These are phyloP conservation scores for Microplitis manilae DNA, from an alignment of 2,888 invertebrate genomes.

Conservation along the genomic window DNA sequence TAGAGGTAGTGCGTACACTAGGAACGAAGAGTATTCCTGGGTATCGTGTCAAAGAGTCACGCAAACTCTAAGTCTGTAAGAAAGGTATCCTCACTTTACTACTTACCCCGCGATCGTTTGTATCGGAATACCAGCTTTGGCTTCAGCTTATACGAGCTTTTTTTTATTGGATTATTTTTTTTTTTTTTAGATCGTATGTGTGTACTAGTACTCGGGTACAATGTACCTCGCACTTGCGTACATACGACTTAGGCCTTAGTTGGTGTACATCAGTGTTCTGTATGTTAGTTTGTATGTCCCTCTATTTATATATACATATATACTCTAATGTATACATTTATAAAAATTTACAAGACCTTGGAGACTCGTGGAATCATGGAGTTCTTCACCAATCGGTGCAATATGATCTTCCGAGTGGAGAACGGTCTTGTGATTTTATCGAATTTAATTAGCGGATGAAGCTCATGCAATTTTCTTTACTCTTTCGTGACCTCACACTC, in stretches of 20 bases:
- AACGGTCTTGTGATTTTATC: conserved; percentile 57
- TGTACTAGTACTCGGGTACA: no score
- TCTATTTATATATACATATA: not conserved
- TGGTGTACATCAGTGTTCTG: no score
- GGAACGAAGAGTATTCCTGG: not conserved
- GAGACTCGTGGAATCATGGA: not conserved
- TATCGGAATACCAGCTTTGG: no score
- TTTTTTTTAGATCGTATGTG: not conserved
- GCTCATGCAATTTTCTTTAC: conserved; percentile 45
- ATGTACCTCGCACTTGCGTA: no score
- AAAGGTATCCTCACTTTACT: not conserved
- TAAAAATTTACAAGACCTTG: conserved; percentile 44
- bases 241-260: no score
- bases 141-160: not conserved
- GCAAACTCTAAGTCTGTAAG: conserved; percentile 12
- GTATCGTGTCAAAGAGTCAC: conserved; percentile 30
- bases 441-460: conserved; percentile 63
- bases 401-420: conserved; percentile 14
- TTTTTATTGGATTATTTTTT: not conserved
- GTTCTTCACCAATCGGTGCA: conserved; percentile 15
- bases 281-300: no score
- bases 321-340: conserved; percentile 27
- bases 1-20: conserved; percentile 28
- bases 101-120: no score
- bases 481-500: conserved; percentile 16